These are phyloP conservation scores for Aplochiton taeniatus DNA, from an alignment of 2,797 vertebrate species.

Conservation along the genomic window DNA sequence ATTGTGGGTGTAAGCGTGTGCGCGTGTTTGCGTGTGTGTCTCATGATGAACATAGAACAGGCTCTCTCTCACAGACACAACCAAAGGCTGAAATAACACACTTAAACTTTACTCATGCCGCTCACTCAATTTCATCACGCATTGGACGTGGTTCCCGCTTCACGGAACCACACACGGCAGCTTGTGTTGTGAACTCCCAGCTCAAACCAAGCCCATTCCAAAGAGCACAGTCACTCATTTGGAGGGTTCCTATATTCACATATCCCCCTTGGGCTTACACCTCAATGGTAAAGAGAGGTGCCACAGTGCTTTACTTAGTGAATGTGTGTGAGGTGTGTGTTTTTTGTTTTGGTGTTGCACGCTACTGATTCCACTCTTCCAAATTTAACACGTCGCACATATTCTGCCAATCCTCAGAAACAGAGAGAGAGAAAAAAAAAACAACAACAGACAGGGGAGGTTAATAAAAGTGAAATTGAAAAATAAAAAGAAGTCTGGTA, in stretches of 20 bases:
- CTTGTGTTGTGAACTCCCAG: too few relatives aligned
- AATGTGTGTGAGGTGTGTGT: constrained; percentile 35
- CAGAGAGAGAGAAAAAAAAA: constrained; percentile 59
- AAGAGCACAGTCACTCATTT: too few relatives aligned
- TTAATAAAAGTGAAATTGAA: constrained; percentile 77
- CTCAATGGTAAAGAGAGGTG: background rate
- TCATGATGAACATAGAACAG: constrained; percentile 58
- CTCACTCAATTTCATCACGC: constrained; percentile 31
- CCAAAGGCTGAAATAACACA: constrained; percentile 60
- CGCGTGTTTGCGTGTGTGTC: constrained; percentile 36
- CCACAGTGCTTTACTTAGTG: background rate
- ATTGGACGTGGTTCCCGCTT: background rate
- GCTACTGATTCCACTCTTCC: constrained; percentile 74
- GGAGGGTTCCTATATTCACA: background rate
- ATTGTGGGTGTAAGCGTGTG: constrained; percentile 35
- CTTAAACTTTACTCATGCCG: constrained; percentile 50
- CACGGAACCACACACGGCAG: background rate
- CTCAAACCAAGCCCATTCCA: too few relatives aligned
- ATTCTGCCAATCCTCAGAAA: constrained; percentile 69
- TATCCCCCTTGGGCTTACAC: background rate
- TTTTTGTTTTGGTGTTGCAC: constrained; percentile 60
- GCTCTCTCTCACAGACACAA: constrained; percentile 53
- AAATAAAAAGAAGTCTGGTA: constrained; percentile 67
- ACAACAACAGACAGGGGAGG: constrained; percentile 49
- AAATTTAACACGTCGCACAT: constrained; percentile 77